These are phyloP conservation scores for Keiferia lycopersicella DNA, from an alignment of 2,888 invertebrate genomes.

Conservation along the genomic window DNA sequence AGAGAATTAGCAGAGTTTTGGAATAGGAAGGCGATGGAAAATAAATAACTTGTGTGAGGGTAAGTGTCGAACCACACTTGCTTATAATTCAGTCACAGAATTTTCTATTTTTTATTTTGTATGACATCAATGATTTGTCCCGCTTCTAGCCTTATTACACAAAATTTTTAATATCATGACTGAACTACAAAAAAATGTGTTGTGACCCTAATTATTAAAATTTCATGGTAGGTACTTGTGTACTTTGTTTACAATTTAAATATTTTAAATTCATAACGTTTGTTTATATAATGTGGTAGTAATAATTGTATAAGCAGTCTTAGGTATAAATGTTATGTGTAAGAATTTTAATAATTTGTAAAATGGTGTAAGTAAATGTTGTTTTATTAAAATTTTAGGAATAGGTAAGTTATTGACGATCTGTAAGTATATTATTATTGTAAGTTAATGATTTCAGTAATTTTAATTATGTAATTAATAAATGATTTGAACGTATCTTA, in stretches of 20 bases:
- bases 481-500: not conserved
- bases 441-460: not conserved
- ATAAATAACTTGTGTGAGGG: conserved; percentile 28
- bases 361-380: not conserved
- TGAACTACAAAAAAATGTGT: too few species aligned
- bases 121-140: too few species aligned
- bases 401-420: not conserved
- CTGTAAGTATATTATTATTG: not conserved
- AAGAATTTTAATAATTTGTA: too few species aligned
- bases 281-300: too few species aligned
- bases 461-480: not conserved
- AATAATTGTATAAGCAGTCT: too few species aligned
- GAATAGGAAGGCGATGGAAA: conserved; percentile 46
- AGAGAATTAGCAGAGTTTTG: conserved; percentile 68
- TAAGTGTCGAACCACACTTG: conserved; percentile 20
- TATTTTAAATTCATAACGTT: not conserved
- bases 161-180: too few species aligned
- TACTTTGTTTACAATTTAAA: not conserved
- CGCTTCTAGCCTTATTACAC: too few species aligned
- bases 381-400: not conserved
- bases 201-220: too few species aligned
- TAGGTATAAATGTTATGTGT: too few species aligned
- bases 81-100: not conserved
- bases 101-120: not conserved
- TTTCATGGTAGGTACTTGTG: not conserved